These are phyloP conservation scores for Carettochelys insculpta DNA, from an alignment of 2,113 vertebrate genomes.

Conservation along the genomic window DNA sequence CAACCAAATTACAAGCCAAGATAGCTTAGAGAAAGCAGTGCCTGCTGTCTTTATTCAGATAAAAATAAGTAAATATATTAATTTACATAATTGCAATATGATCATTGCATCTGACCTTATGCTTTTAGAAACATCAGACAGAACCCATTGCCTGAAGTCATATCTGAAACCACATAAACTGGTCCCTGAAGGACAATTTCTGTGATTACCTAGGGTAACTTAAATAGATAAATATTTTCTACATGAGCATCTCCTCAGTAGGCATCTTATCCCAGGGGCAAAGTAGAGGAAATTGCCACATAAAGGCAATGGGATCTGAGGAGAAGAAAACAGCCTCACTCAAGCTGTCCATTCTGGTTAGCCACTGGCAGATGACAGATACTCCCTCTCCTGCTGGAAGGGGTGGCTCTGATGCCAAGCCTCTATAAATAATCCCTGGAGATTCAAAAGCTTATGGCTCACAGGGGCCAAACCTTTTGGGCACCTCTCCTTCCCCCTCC, in stretches of 20 bases:
- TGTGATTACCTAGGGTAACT: too few relatives aligned
- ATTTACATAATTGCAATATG: slow-evolving; percentile 39
- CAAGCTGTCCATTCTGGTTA: background rate
- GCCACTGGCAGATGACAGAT: background rate
- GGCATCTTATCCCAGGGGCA: background rate
- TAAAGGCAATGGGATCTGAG: accelerated
- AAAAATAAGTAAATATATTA: slow-evolving; percentile 44
- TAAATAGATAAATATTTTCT: too few relatives aligned
- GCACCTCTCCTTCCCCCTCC: background rate
- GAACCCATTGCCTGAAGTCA: slow-evolving; percentile 8
- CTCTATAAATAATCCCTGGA: background rate
- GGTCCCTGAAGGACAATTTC: accelerated
- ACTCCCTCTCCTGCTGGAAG: background rate
- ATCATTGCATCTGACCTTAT: background rate
- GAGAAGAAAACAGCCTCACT: background rate
- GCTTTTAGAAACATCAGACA: background rate
- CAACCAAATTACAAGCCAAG: slow-evolving; percentile 43
- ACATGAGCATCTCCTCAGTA: accelerated
- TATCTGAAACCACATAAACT: slow-evolving; percentile 12
- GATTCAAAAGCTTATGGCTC: background rate
- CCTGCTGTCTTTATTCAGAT: slow-evolving; percentile 14
- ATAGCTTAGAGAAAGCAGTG: slow-evolving; percentile 30
- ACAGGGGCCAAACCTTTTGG: background rate
- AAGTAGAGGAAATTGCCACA: background rate
- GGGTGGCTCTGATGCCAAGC: background rate